Conservation (phyloP, 1,140 invertebrate species). For the Drosophila insularis region DNA sequence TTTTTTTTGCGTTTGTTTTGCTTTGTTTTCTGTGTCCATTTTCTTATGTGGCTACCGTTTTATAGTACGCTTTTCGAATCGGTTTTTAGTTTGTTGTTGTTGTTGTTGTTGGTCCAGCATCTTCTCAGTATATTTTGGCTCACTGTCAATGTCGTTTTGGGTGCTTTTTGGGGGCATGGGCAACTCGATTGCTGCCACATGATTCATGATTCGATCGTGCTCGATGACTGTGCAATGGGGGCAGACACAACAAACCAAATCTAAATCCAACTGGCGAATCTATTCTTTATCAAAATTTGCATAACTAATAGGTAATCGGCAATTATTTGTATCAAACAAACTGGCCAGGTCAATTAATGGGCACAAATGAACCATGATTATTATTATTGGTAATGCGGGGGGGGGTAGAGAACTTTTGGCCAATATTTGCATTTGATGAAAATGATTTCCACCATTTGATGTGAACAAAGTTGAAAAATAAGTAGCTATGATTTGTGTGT, state of each 20-base stretch:
- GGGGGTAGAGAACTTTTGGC: conserved; percentile 22
- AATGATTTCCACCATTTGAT: conserved; percentile 30
- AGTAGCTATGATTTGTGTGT: neutral
- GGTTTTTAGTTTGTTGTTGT: conserved; percentile 3
- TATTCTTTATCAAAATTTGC: conserved; percentile 5
- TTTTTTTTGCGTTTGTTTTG: conserved; percentile 44
- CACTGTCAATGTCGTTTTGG: conserved; percentile 72
- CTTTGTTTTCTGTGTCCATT: conserved; percentile 44
- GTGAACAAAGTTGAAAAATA: conserved; percentile 7
- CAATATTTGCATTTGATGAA: conserved; percentile 66
- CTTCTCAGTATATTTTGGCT: conserved; percentile 51
- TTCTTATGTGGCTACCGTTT: conserved; percentile 69
- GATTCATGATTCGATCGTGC: conserved; percentile 74
- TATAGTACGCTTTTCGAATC: conserved; percentile 60
- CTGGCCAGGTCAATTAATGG: conserved; percentile 46
- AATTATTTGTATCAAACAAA: conserved; percentile 42
- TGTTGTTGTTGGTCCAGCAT: conserved; percentile 21
- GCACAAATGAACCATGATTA: conserved; percentile 63
- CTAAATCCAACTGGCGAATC: neutral
- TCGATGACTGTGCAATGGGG: conserved; percentile 11
- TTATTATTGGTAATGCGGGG: too few relatives aligned
- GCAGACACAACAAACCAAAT: neutral
- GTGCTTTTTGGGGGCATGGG: conserved; percentile 49
- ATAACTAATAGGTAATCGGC: conserved; percentile 13
- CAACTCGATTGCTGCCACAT: conserved; percentile 44